These are phyloP conservation scores for Drosophila trapezifrons DNA, from an alignment of 1,140 invertebrate genomes.

Conservation along the genomic window DNA sequence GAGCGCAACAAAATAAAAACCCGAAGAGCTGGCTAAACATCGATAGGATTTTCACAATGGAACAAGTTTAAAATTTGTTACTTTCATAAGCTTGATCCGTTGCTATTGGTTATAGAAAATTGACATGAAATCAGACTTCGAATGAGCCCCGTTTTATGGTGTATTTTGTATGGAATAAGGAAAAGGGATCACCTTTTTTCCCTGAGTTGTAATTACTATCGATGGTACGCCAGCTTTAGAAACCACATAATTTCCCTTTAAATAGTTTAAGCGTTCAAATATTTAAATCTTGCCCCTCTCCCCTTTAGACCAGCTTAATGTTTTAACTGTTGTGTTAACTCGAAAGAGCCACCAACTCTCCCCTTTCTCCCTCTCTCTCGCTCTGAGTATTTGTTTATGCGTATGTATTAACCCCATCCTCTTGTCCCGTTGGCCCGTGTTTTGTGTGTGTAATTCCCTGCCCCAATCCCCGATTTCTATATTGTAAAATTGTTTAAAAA, in stretches of 20 bases:
- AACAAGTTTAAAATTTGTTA: not conserved
- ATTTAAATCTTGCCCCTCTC: conserved; percentile 33
- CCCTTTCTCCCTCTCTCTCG: conserved; percentile 6
- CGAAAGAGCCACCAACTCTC: conserved; percentile 29
- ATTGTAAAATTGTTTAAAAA: conserved; percentile 59
- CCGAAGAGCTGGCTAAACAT: not conserved
- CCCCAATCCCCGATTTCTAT: conserved; percentile 41
- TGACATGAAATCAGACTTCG: too few species aligned
- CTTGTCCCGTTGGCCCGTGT: conserved; percentile 36
- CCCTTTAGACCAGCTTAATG: conserved; percentile 51
- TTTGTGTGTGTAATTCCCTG: conserved; percentile 38
- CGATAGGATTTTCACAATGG: not conserved
- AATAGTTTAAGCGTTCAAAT: conserved; percentile 64
- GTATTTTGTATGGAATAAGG: too few species aligned
- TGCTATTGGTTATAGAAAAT: not conserved
- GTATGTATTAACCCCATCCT: conserved; percentile 37
- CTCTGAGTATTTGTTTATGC: conserved; percentile 61
- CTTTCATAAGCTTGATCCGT: not conserved
- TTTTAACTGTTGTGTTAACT: conserved; percentile 45
- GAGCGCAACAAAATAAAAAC: conserved; percentile 38
- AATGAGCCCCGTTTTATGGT: too few species aligned
- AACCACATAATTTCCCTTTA: conserved; percentile 9
- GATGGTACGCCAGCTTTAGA: not conserved
- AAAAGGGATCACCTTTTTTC: too few species aligned
- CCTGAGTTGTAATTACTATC: not conserved